Percentiles rank a stretch among this genome's conserved stretches.
These are phyloP conservation scores for Parauchenoglanis punctatus DNA, from an alignment of 2,797 vertebrate species.

Conservation along the genomic window DNA sequence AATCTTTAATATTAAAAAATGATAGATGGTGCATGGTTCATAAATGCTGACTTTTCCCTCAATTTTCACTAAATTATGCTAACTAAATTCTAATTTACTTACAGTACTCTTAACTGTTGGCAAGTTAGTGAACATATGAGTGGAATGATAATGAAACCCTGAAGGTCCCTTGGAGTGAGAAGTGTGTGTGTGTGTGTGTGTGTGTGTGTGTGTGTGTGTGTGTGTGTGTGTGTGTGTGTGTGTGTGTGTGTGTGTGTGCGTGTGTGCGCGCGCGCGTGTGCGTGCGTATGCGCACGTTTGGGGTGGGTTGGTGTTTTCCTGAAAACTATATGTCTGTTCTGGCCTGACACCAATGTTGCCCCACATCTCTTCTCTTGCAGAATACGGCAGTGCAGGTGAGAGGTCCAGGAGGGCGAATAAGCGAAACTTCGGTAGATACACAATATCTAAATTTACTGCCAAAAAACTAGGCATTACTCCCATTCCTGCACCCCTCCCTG, in stretches of 20 bases:
- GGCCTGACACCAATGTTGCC: slow-evolving; percentile 82
- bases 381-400: slow-evolving; percentile 86
- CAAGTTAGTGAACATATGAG: slow-evolving; percentile 80
- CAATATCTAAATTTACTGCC: slow-evolving; percentile 74
- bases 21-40: not conserved
- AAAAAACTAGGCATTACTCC: slow-evolving; percentile 70
- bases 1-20: slow-evolving; percentile 64
- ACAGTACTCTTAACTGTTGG: slow-evolving; percentile 59
- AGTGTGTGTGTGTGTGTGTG: slow-evolving; percentile 32
- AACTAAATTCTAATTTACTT: slow-evolving; percentile 45
- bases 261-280: slow-evolving; percentile 36
- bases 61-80: slow-evolving; percentile 22
- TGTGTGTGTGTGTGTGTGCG: slow-evolving; percentile 42
- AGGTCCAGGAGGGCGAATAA: slow-evolving; percentile 85
- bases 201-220: slow-evolving; percentile 42
- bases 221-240: slow-evolving; percentile 41
- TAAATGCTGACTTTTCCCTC: not conserved
- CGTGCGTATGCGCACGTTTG: slow-evolving; percentile 38
- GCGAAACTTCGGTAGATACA: slow-evolving; percentile 85
- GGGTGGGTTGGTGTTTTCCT: slow-evolving; percentile 55
- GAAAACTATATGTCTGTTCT: slow-evolving; percentile 76
- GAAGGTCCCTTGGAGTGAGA: slow-evolving; percentile 61
- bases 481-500: slow-evolving; percentile 75
- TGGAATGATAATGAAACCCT: slow-evolving; percentile 69
- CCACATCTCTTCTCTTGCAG: slow-evolving; percentile 85